Conservation (phyloP, 53 echinoderm and acorn worm species). For the Zoroaster sp. region DNA sequence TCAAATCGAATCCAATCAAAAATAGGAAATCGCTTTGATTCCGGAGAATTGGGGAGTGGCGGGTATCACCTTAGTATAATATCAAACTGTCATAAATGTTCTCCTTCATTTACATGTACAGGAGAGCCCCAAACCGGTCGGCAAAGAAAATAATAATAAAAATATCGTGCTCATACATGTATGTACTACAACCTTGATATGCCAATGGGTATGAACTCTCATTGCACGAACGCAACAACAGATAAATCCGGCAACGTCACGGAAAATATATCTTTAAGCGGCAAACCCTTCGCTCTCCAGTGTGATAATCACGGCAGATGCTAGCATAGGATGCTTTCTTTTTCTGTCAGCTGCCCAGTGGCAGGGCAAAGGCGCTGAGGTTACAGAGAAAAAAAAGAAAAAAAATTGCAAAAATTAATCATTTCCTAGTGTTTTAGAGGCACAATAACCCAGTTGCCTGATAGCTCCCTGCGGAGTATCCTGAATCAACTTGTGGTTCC, state of each 20-base stretch:
- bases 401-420: constrained; percentile 45
- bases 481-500: constrained; percentile 12
- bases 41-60: background rate
- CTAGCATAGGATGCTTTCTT: background rate
- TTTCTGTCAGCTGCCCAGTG: constrained; percentile 21
- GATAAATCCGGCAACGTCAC: no score
- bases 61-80: no score
- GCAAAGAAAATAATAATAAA: no score
- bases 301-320: background rate
- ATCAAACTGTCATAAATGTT: background rate
- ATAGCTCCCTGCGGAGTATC: constrained; percentile 41
- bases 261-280: background rate
- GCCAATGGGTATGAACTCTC: no score
- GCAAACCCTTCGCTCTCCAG: background rate
- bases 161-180: no score
- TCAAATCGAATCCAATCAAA: background rate
- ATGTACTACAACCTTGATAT: no score
- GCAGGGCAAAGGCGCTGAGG: constrained; percentile 23
- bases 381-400: constrained; percentile 12
- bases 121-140: no score
- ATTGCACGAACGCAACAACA: no score
- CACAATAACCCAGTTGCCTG: constrained; percentile 40
- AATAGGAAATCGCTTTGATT: background rate
- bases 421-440: constrained; percentile 60
- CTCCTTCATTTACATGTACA: background rate